Percentiles rank a stretch among this genome's conserved stretches.
Conservation (phyloP, 53 echinoderm and acorn worm genomes). For the Temnopleurus reevesii region DNA sequence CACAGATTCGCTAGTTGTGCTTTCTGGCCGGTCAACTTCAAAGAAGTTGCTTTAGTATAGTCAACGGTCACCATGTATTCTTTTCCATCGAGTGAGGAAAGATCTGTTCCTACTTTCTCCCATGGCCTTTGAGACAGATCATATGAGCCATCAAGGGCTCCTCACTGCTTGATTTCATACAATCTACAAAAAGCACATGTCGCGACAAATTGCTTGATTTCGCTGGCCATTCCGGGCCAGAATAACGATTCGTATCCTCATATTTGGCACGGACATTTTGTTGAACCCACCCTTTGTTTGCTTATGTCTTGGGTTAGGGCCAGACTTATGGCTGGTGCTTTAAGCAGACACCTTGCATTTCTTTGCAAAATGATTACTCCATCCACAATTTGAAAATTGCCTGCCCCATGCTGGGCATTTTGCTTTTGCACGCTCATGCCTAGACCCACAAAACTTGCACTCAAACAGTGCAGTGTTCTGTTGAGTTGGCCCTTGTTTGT, state of each 20-base stretch:
- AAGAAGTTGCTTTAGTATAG: constrained; percentile 69
- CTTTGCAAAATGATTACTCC: neutral
- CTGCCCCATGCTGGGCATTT: neutral
- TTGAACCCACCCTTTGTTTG: too few species aligned
- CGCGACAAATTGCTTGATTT: constrained; percentile 60
- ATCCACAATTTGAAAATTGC: neutral
- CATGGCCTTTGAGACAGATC: constrained; percentile 55
- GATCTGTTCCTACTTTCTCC: constrained; percentile 58
- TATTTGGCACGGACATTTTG: too few species aligned
- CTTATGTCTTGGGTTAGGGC: too few species aligned
- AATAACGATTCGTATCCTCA: constrained; percentile 43
- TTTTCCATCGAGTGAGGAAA: constrained; percentile 16
- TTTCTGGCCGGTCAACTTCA: constrained; percentile 57
- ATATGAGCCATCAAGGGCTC: neutral
- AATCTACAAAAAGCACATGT: constrained; percentile 59
- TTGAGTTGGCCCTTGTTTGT: too few species aligned
- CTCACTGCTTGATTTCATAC: neutral
- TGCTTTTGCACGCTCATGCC: neutral
- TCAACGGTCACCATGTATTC: constrained; percentile 64
- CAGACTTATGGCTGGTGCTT: too few species aligned
- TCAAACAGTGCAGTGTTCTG: neutral
- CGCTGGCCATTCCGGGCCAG: constrained; percentile 59
- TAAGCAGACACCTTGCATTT: neutral
- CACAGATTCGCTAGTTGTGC: constrained; percentile 20
- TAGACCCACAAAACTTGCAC: neutral